phyloP scores from a whole-genome alignment of 1,140 invertebrate genomes.

The Drosophila eugracilis region DNA sequence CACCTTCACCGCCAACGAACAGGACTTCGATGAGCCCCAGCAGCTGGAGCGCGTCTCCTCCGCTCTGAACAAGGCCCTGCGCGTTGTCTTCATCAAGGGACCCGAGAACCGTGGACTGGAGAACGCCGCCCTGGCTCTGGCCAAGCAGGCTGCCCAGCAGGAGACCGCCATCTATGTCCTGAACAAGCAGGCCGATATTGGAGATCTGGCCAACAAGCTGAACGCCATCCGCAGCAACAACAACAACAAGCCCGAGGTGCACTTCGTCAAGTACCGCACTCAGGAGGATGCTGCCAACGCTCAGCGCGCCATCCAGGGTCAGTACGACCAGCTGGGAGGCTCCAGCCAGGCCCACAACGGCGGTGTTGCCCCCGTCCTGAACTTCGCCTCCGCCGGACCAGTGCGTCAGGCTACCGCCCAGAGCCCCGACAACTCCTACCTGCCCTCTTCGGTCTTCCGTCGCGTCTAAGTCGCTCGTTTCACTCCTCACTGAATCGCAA shows the following conservation, averaged over 20 bases:
- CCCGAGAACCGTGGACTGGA: constrained; percentile 65
- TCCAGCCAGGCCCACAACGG: constrained; percentile 53
- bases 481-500: constrained; percentile 51
- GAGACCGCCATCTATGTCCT: constrained; percentile 75
- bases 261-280: constrained; percentile 77
- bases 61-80: constrained; percentile 61
- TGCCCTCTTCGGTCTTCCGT: constrained; percentile 80
- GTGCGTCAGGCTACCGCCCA: constrained; percentile 60
- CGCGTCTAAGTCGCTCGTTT: constrained; percentile 61
- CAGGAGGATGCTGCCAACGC: constrained; percentile 67
- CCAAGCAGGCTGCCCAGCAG: constrained; percentile 68
- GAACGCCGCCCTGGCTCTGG: constrained; percentile 59
- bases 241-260: constrained; percentile 75
- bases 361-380: constrained; percentile 70
- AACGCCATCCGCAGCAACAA: constrained; percentile 65
- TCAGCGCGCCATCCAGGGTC: constrained; percentile 61
- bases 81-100: constrained; percentile 75
- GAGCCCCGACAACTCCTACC: constrained; percentile 67
- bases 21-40: constrained; percentile 54
- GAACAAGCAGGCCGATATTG: constrained; percentile 76
- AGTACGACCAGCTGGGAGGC: constrained; percentile 68
- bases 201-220: constrained; percentile 72
- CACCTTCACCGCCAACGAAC: constrained; percentile 53
- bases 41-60: constrained; percentile 33
- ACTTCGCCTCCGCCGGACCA: constrained; percentile 75